phyloP scores from a whole-genome alignment of 2,888 invertebrate genomes.

The Cheilosia impressa region DNA sequence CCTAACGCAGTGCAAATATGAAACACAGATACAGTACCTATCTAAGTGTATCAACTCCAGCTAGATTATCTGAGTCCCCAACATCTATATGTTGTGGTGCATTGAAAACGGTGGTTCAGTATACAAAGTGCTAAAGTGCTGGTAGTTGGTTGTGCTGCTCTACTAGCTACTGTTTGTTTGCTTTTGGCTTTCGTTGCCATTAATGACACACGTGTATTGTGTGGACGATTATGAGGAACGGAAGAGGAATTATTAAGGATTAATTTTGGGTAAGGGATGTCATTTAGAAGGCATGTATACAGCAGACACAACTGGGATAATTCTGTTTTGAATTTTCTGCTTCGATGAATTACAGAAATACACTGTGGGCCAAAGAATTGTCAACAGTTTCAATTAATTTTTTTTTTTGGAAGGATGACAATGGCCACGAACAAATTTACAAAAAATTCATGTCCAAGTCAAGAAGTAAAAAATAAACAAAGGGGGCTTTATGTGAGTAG shows the following conservation, averaged over 20 bases:
- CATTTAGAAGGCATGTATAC: slow-evolving; percentile 79
- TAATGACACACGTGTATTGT: slow-evolving; percentile 78
- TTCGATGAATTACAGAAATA: slow-evolving; percentile 77
- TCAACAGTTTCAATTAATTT: slow-evolving; percentile 67
- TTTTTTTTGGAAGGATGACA: not conserved
- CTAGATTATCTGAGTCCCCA: slow-evolving; percentile 19
- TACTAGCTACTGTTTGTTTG: slow-evolving; percentile 41
- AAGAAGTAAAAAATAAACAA: too few species aligned
- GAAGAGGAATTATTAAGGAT: slow-evolving; percentile 84
- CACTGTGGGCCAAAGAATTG: slow-evolving; percentile 26
- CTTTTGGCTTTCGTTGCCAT: slow-evolving; percentile 61
- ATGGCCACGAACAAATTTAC: too few species aligned
- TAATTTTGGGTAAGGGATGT: slow-evolving; percentile 83
- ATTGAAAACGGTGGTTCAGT: slow-evolving; percentile 6
- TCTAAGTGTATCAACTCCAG: slow-evolving; percentile 24
- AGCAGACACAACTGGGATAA: slow-evolving; percentile 80
- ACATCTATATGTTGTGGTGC: slow-evolving; percentile 1
- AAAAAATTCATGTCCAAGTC: too few species aligned
- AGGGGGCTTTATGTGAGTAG: too few species aligned
- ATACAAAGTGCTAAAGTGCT: slow-evolving; percentile 1
- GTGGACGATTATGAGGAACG: slow-evolving; percentile 83
- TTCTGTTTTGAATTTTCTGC: slow-evolving; percentile 80
- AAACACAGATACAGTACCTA: slow-evolving; percentile 16
- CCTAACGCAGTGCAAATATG: slow-evolving; percentile 34
- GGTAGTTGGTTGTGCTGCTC: slow-evolving; percentile 24